phyloP scores from a whole-genome alignment of 2,797 vertebrate species.

The Aviceda leuphotes region DNA sequence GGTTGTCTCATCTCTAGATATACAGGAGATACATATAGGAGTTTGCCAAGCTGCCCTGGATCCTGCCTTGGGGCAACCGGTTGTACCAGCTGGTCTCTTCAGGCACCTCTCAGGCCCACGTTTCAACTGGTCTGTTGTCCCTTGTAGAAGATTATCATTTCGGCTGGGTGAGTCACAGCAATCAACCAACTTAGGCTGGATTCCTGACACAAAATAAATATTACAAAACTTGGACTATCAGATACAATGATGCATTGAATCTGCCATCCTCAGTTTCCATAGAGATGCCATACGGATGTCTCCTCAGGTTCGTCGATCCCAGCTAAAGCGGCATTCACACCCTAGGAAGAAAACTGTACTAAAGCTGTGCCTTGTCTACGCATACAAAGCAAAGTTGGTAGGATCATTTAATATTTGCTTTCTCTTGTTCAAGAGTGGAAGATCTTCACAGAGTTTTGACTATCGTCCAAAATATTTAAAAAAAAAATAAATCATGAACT shows the following conservation, averaged over 20 bases:
- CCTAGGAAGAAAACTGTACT: not conserved
- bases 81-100: not conserved
- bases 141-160: not conserved
- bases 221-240: constrained; percentile 9
- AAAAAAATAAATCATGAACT: not conserved
- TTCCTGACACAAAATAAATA: constrained; percentile 12
- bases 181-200: constrained; percentile 11
- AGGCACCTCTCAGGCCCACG: not conserved
- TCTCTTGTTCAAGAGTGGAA: not conserved
- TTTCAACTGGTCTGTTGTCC: not conserved
- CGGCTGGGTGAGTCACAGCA: not conserved
- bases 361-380: not conserved
- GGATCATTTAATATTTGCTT: not conserved
- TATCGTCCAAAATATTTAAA: not conserved
- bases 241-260: constrained; percentile 8
- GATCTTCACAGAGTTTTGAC: not conserved
- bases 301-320: not conserved
- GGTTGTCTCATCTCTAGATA: not conserved
- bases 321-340: not conserved
- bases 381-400: not conserved
- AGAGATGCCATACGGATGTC: constrained; percentile 28
- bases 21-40: not conserved
- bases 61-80: not conserved
- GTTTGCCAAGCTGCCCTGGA: not conserved
- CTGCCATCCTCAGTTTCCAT: constrained; percentile 39